Evolutionary conservation across 2,113 vertebrate genomes (phyloP).

Genomic region (Platysternon megacephalum): DNA sequence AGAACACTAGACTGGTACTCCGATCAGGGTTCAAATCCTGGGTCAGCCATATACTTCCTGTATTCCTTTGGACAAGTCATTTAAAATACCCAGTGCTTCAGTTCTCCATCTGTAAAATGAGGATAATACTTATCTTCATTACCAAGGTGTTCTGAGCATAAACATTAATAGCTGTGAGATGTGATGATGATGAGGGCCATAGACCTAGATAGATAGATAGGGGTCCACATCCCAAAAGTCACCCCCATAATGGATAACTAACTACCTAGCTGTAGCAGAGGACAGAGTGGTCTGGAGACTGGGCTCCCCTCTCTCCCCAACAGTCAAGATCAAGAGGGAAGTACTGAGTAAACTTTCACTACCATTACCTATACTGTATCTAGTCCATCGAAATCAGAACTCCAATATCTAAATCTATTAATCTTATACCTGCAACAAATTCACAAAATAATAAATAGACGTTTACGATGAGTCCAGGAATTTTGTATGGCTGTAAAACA

Average conservation of each 20-base stretch:
- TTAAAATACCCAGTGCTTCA: neutral
- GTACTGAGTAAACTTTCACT: neutral
- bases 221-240: neutral
- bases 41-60: neutral
- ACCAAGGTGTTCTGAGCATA: neutral
- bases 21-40: neutral
- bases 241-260: neutral
- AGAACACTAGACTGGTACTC: neutral
- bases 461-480: neutral
- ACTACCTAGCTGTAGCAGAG: neutral
- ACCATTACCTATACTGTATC: neutral
- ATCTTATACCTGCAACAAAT: neutral
- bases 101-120: neutral
- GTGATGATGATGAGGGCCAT: too few species aligned
- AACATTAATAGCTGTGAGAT: neutral
- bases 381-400: neutral
- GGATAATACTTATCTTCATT: too few species aligned
- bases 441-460: neutral
- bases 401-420: neutral
- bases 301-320: neutral
- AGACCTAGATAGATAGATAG: neutral
- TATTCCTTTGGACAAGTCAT: neutral
- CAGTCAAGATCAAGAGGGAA: neutral
- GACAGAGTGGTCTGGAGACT: neutral
- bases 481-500: neutral